Evolutionary conservation across 2,888 invertebrate species (phyloP).

Genomic region (Heliconius aoede): DNA sequence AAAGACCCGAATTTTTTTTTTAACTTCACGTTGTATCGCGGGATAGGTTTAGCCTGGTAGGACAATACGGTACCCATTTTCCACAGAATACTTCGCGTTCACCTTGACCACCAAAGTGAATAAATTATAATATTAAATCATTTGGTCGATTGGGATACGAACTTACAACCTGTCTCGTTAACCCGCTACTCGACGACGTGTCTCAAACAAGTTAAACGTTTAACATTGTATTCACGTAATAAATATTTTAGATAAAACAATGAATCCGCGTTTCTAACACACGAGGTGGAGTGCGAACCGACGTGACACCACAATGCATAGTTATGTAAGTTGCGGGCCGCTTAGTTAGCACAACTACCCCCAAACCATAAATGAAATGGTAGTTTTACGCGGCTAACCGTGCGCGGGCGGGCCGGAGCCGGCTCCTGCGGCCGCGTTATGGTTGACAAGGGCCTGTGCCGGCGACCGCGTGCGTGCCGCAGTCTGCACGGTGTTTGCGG

Average conservation of each 20-base stretch:
- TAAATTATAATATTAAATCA: too few species aligned
- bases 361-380: slow-evolving; percentile 81
- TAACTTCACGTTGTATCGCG: too few species aligned
- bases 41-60: too few species aligned
- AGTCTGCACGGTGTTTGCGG: slow-evolving; percentile 66
- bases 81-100: too few species aligned
- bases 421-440: slow-evolving; percentile 77
- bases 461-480: slow-evolving; percentile 61
- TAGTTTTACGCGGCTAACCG: slow-evolving; percentile 72
- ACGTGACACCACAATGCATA: slow-evolving; percentile 71
- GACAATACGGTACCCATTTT: too few species aligned
- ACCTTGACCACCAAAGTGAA: too few species aligned
- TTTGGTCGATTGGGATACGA: too few species aligned
- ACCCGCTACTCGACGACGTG: too few species aligned
- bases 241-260: slow-evolving; percentile 27
- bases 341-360: slow-evolving; percentile 74
- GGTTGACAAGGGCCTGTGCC: slow-evolving; percentile 81
- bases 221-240: slow-evolving; percentile 5
- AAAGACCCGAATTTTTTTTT: too few species aligned
- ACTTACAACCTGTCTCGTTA: too few species aligned
- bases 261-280: slow-evolving; percentile 39
- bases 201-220: background rate
- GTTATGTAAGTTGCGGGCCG: slow-evolving; percentile 77
- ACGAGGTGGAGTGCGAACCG: slow-evolving; percentile 55
- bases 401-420: slow-evolving; percentile 55